Conservation (phyloP, 2,888 invertebrate genomes). For the Tetramorium bicarinatum region DNA sequence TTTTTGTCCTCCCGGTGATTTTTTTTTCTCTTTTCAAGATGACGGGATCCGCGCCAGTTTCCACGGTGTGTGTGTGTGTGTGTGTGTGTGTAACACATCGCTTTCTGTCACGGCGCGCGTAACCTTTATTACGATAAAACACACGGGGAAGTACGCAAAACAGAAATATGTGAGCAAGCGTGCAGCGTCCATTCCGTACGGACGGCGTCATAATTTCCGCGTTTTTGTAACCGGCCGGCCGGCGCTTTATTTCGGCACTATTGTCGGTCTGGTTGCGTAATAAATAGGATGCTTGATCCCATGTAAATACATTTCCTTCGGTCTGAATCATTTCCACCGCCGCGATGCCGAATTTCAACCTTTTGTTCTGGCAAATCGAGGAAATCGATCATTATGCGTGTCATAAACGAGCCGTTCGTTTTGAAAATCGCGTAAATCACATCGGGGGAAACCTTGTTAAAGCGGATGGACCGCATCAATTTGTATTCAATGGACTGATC, state of each 20-base stretch:
- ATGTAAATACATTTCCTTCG: constrained; percentile 48
- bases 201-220: constrained; percentile 50
- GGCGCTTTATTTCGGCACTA: constrained; percentile 46
- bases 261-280: constrained; percentile 45
- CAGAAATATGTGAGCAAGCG: constrained; percentile 35
- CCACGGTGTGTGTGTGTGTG: not conserved
- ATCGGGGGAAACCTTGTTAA: constrained; percentile 32
- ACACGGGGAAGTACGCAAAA: constrained; percentile 30
- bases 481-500: not conserved
- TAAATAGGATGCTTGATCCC: constrained; percentile 52
- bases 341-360: constrained; percentile 12
- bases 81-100: not conserved
- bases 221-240: constrained; percentile 45
- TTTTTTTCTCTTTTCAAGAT: constrained; percentile 1
- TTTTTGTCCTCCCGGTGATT: not conserved
- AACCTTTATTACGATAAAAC: constrained; percentile 54
- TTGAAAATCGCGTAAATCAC: constrained; percentile 50
- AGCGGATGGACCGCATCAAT: constrained; percentile 35
- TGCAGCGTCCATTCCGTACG: constrained; percentile 33
- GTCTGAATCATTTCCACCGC: constrained; percentile 18
- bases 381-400: constrained; percentile 55
- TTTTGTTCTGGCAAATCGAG: constrained; percentile 42
- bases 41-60: not conserved
- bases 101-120: constrained; percentile 14
- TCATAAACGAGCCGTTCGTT: constrained; percentile 52